phyloP scores from a whole-genome alignment of 2,888 invertebrate genomes.

The Chrysolina oricalcia region DNA sequence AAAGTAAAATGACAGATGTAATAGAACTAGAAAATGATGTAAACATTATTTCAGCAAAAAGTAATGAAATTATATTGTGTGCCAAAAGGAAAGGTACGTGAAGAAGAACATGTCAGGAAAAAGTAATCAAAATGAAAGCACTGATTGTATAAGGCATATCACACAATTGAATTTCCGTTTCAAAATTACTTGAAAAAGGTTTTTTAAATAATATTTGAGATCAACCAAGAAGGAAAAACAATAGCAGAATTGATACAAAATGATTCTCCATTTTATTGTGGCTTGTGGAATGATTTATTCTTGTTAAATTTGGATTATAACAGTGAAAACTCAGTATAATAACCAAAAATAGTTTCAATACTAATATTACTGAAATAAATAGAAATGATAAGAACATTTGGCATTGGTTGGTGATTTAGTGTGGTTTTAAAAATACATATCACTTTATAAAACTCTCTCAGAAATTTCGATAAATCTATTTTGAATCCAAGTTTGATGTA shows the following conservation, averaged over 20 bases:
- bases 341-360: too few relatives aligned
- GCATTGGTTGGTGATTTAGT: too few relatives aligned
- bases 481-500: too few relatives aligned
- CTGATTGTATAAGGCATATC: constrained; percentile 29
- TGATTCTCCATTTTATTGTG: too few relatives aligned
- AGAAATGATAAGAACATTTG: neutral
- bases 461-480: too few relatives aligned
- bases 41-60: constrained; percentile 33
- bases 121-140: constrained; percentile 32
- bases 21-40: constrained; percentile 28
- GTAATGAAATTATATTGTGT: constrained; percentile 22
- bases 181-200: constrained; percentile 13
- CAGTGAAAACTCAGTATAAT: too few relatives aligned
- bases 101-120: constrained; percentile 36
- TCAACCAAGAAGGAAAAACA: neutral
- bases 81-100: constrained; percentile 26
- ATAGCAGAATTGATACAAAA: too few relatives aligned
- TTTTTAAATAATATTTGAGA: constrained; percentile 19
- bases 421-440: too few relatives aligned
- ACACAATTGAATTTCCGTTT: constrained; percentile 23
- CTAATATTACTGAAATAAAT: neutral
- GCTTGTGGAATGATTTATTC: too few relatives aligned
- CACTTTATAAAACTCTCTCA: too few relatives aligned
- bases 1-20: constrained; percentile 35
- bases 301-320: too few relatives aligned